Base-by-base conservation (phyloP, 92 coral and sea anemone genomes). In the Parazoanthus atlanticus region DNA sequence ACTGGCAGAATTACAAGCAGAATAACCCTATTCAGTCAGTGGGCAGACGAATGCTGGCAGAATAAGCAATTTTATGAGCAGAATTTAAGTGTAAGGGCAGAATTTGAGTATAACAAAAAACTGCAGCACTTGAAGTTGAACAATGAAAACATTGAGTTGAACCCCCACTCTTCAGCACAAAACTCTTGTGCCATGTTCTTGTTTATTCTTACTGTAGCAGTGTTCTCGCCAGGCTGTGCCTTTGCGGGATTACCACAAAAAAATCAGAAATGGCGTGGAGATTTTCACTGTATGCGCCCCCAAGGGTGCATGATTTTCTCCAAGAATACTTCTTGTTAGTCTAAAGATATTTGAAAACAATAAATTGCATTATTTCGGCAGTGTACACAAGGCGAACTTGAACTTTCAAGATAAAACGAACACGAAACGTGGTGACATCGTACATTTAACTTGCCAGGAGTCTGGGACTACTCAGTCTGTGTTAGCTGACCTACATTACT, bases 401-500 rank as follows among this genome's bases (percentile, higher is more conserved):
- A 61, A 61, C 26, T 26, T 23, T 61, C 67, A 61, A 61, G 67
- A 61, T 61, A 61, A 61, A 61, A 61, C 26, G 67, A 61, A 61
- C 67, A 61, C 64, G 67, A 61, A 61, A 61, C 34, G 17, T 71
- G 76, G 29, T 71, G 76, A 71, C 32, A 71, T 71, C 76, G 76
- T 71, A 29, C 36, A 71, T 31, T 29, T 71, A 71, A 71, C 76
- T 71, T 71, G 76, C 76, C 32, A 28, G 33, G 76, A 71, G 76
- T 29, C 36, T 71, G 76, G 76, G 38, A 71, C 76, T 29, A 71
- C 19, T 71, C 76, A 31, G 76, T 9, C 73, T 28, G 73, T 66
- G 73, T 66, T 66, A 66, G 73, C 79, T 75, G 79, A 75, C 56
- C 61, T 36, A 38, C 61, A 76, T 76, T 76, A 21, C 79, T 75